Percentiles rank a stretch among this genome's conserved stretches.
Conservation (phyloP, 2,797 vertebrate species). For the Enteromius paludinosus region DNA sequence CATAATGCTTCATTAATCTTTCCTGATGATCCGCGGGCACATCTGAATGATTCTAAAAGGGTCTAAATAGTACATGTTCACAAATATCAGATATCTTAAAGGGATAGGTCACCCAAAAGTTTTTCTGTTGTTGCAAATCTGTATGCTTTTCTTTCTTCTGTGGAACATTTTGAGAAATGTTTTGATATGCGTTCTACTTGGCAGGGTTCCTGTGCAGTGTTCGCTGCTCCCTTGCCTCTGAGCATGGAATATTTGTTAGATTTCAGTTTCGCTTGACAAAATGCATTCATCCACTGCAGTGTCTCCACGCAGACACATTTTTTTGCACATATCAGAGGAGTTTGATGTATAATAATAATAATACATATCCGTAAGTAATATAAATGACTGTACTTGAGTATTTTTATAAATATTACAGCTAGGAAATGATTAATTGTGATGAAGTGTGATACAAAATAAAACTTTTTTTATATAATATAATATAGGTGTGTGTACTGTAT, state of each 20-base stretch:
- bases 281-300: neutral
- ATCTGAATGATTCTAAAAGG: conserved; percentile 11
- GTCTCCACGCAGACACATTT: neutral
- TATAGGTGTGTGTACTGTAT: no score
- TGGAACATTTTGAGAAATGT: neutral
- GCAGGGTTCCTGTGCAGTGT: neutral
- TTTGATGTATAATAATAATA: neutral
- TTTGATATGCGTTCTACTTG: neutral
- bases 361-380: no score
- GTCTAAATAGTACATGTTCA: conserved; percentile 27
- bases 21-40: neutral
- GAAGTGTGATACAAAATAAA: no score
- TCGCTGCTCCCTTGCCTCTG: neutral
- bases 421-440: no score
- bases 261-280: neutral
- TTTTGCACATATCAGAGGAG: neutral
- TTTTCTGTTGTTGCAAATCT: neutral
- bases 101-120: neutral
- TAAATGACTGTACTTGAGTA: no score
- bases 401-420: neutral
- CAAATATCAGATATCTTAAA: conserved; percentile 25
- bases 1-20: conserved; percentile 40
- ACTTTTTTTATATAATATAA: no score
- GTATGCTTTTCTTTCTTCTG: neutral
- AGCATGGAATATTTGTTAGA: neutral